phyloP scores from a whole-genome alignment of 2,797 vertebrate genomes.

The Holocentrus rufus region DNA sequence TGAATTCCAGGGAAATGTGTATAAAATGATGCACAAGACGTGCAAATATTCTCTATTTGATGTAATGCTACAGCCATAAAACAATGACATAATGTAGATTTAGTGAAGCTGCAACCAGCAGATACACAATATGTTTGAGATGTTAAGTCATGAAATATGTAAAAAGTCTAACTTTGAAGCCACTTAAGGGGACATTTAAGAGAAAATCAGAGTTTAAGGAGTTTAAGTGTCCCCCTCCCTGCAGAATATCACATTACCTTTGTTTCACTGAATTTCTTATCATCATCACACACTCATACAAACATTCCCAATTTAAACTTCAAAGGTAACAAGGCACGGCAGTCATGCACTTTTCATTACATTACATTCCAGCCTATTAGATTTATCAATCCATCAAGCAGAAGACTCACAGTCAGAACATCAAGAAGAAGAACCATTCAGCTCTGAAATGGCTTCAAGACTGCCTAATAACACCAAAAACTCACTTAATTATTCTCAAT shows the following conservation, averaged over 20 bases:
- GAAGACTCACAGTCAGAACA: conserved; percentile 15
- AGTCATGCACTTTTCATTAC: conserved; percentile 58
- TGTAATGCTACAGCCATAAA: too few relatives aligned
- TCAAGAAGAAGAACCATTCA: conserved; percentile 17
- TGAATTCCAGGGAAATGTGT: too few relatives aligned
- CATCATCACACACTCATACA: conserved; percentile 40
- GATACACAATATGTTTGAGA: too few relatives aligned
- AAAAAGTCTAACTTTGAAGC: too few relatives aligned
- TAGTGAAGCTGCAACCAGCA: too few relatives aligned
- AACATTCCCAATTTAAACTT: conserved; percentile 31
- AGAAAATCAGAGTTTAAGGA: too few relatives aligned
- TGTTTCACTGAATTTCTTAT: conserved; percentile 26
- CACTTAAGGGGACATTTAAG: too few relatives aligned
- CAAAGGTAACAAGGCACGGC: conserved; percentile 19
- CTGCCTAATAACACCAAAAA: neutral
- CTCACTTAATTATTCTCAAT: conserved; percentile 30
- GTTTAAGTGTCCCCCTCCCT: conserved; percentile 32
- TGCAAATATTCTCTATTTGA: too few relatives aligned
- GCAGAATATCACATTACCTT: conserved; percentile 47
- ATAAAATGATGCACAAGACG: too few relatives aligned
- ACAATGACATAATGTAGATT: too few relatives aligned
- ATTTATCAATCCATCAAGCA: conserved; percentile 47
- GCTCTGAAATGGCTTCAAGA: neutral
- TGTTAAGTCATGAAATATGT: too few relatives aligned
- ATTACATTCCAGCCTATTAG: conserved; percentile 45